Conservation (phyloP, 2,888 invertebrate species). For the Brassicogethes aeneus region DNA sequence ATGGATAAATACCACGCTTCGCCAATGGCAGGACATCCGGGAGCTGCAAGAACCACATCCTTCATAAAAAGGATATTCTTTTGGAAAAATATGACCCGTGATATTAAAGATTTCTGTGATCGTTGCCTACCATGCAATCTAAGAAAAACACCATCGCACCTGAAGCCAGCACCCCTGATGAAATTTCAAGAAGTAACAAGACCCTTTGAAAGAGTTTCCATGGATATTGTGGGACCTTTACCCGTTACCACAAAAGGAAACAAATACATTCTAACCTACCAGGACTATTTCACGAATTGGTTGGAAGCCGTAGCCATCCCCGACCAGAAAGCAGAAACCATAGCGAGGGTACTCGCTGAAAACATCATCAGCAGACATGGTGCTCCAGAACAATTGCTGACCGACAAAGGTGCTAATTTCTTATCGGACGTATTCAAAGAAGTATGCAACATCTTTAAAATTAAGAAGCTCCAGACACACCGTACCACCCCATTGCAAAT, state of each 20-base stretch:
- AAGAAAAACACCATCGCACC: constrained; percentile 15
- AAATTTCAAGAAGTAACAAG: constrained; percentile 9
- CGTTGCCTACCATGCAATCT: constrained; percentile 17
- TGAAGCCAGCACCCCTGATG: constrained; percentile 13
- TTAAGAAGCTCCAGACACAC: constrained; percentile 3
- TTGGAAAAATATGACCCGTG: constrained; percentile 17
- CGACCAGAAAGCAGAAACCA: constrained; percentile 17
- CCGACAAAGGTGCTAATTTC: constrained; percentile 21
- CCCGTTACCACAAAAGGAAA: constrained; percentile 11
- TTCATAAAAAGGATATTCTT: constrained; percentile 13
- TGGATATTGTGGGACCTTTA: constrained; percentile 23
- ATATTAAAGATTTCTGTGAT: constrained; percentile 15
- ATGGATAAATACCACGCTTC: constrained; percentile 14
- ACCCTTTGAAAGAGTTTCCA: constrained; percentile 16
- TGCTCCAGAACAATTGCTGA: constrained; percentile 19
- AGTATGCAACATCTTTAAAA: constrained; percentile 3
- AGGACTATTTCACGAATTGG: constrained; percentile 18
- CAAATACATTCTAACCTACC: constrained; percentile 20
- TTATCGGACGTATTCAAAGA: constrained; percentile 12
- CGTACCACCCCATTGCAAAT: constrained; percentile 3
- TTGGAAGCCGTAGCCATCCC: constrained; percentile 21
- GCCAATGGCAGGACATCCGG: constrained; percentile 20
- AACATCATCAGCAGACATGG: constrained; percentile 21
- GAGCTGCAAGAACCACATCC: constrained; percentile 15
- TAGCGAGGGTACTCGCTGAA: constrained; percentile 15